These are phyloP conservation scores for Hyalella azteca DNA, from an alignment of 2,888 invertebrate species.

Conservation along the genomic window DNA sequence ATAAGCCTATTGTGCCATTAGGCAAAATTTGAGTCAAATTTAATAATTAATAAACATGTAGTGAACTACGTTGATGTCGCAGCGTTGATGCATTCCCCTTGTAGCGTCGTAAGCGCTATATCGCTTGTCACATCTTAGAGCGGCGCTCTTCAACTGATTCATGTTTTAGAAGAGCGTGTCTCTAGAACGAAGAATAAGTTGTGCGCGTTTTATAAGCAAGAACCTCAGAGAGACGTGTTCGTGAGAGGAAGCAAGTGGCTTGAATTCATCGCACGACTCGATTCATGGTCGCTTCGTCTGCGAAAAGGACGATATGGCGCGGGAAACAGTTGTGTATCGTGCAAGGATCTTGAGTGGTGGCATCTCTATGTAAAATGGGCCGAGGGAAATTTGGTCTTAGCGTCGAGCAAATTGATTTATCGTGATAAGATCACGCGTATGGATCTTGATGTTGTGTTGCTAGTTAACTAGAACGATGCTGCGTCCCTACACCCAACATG, in stretches of 20 bases:
- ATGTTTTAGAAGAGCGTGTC: background rate
- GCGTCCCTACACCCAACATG: background rate
- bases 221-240: too few species aligned
- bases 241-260: too few species aligned
- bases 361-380: constrained; percentile 15
- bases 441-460: constrained; percentile 14
- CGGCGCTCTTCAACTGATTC: background rate
- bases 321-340: too few species aligned
- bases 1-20: too few species aligned
- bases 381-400: background rate
- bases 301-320: background rate
- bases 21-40: too few species aligned
- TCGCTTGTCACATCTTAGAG: background rate
- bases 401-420: constrained; percentile 1
- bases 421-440: constrained; percentile 14
- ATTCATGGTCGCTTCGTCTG: background rate
- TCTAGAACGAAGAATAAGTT: background rate
- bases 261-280: background rate
- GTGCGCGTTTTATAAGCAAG: too few species aligned
- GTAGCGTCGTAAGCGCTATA: too few species aligned
- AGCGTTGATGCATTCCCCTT: too few species aligned
- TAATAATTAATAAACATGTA: too few species aligned
- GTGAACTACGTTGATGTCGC: too few species aligned
- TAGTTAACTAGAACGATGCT: background rate
- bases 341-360: background rate